Base-by-base conservation (phyloP, 2,797 vertebrate genomes). In the Cyclopterus lumpus region DNA sequence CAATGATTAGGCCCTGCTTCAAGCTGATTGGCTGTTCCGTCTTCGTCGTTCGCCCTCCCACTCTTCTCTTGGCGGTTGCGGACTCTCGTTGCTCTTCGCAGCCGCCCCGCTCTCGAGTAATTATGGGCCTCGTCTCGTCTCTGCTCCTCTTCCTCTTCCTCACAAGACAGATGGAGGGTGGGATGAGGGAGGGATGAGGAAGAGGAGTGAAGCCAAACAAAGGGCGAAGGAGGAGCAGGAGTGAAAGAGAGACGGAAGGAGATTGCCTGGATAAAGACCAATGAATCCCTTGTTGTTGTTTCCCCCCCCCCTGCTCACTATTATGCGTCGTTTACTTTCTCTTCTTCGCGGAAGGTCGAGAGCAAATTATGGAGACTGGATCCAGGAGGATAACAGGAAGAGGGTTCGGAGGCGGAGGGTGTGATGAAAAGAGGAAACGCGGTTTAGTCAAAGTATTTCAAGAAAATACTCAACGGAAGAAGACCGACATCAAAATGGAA, bases 1-100 rank as follows among this genome's bases (percentile, higher is more conserved):
- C 49, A 46, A 30, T 67, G 75, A 71, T 71, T 71, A 62, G 54
- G 62, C 88, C 86, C 87, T 86, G 91, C 92, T 89, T 85, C 84
- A 74, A 88, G 88, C 79, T 82, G 86, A 93, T 86, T 92, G 90
- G 91, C 86, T 85, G 83, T 75, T 80, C 81, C 77, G 77, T 60
- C 73, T 54, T 26, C 65, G 36, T 60, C 38, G 1, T 40, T 73
- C 75, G 26, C 53, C 65, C 57, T 63, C 82, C 60, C 62, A 9
- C 65, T 59, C 77, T 57, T 75, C 76, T 82, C 80, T 82, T 60
- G 65, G 75, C 78, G 8, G 40, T 32, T 14, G 60, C 59, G 8
- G 38, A 28, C 65, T 60, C 48, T 66, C 53, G 53, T 75, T 85
- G 73, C 49, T 77, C 77, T 67, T 84, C 75, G n/a, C 8, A 20